Conservation (phyloP, 2,888 invertebrate species). For the Steromphala cineraria region DNA sequence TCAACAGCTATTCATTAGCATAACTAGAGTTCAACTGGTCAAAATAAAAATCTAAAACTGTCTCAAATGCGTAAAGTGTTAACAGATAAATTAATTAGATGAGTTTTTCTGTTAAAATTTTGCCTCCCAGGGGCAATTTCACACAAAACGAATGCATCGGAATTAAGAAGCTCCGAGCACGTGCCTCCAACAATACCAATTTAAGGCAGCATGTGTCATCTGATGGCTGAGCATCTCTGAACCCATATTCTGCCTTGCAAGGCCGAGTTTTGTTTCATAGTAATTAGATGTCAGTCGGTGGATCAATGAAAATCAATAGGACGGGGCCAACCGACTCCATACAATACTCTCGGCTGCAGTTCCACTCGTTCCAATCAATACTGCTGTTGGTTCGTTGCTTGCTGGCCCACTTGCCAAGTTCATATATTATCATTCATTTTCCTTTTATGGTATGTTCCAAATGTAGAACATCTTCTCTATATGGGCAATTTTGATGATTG, state of each 20-base stretch:
- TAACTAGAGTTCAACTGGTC: no score
- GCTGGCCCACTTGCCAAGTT: not conserved
- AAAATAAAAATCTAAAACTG: no score
- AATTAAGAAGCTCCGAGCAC: not conserved
- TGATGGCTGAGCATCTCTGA: not conserved
- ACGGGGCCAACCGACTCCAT: not conserved
- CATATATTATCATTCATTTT: conserved; percentile 11
- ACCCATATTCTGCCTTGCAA: not conserved
- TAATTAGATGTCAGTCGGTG: not conserved
- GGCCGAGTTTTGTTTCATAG: not conserved
- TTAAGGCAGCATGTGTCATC: not conserved
- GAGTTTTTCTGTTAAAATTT: no score
- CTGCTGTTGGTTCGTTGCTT: not conserved
- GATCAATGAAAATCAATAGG: conserved; percentile 17
- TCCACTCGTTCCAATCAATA: not conserved
- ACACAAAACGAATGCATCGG: not conserved
- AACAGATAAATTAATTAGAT: not conserved
- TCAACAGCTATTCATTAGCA: no score
- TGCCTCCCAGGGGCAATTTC: not conserved
- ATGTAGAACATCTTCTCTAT: not conserved
- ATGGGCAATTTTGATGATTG: not conserved
- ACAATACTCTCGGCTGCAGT: not conserved
- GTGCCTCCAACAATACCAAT: not conserved
- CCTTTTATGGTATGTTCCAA: not conserved
- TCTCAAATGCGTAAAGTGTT: no score